These are phyloP conservation scores for Saturnia japonica DNA, from an alignment of 2,888 invertebrate genomes.

Conservation along the genomic window DNA sequence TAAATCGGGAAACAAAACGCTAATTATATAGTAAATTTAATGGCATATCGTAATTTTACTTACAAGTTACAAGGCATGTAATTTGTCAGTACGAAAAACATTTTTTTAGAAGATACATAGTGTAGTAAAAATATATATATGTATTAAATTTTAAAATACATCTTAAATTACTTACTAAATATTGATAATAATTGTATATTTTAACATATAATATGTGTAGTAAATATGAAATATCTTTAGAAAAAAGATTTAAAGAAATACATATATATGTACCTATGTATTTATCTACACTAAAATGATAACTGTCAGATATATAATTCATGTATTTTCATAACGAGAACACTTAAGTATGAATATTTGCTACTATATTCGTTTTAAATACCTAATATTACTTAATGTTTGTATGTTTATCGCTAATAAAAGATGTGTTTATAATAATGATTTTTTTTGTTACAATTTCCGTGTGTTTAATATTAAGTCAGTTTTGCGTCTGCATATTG, in stretches of 20 bases:
- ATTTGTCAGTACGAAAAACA: neutral
- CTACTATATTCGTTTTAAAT: slow-evolving; percentile 7
- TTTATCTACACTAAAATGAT: neutral
- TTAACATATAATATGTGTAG: too few relatives aligned
- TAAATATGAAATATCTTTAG: neutral
- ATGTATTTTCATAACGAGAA: neutral
- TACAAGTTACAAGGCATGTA: neutral
- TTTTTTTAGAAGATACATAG: neutral
- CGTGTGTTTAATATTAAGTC: too few relatives aligned
- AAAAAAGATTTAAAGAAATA: neutral
- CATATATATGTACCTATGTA: neutral
- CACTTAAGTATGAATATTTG: neutral
- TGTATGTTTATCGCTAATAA: slow-evolving; percentile 11
- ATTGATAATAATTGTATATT: neutral
- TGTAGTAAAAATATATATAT: neutral
- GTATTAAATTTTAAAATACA: neutral
- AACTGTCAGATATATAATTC: neutral
- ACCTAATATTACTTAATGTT: slow-evolving; percentile 6
- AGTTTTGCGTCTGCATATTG: too few relatives aligned
- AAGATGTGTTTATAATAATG: slow-evolving; percentile 3
- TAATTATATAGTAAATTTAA: slow-evolving; percentile 68
- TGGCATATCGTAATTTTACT: slow-evolving; percentile 61
- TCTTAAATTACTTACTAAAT: neutral
- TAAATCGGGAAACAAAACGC: slow-evolving; percentile 79
- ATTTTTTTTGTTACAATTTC: too few relatives aligned